Percentiles rank a stretch among this genome's conserved stretches.
These are phyloP conservation scores for Falco cherrug DNA, from an alignment of 2,797 vertebrate species.

Conservation along the genomic window DNA sequence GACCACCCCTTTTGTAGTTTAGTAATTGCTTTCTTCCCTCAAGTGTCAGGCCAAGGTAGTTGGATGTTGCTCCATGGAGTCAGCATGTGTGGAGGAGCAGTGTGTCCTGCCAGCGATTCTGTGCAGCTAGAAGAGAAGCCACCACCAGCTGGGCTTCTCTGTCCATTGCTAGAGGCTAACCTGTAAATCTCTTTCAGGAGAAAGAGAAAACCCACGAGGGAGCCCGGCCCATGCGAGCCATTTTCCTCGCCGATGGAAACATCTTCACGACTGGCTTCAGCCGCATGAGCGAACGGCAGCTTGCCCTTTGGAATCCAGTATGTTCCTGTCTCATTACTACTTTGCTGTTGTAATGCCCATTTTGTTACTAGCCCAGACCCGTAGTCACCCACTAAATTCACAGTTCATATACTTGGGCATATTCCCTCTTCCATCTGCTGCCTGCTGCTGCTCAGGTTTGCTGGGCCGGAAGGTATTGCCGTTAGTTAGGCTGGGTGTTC, in stretches of 20 bases:
- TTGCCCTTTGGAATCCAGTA: constrained; percentile 94
- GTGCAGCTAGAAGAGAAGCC: background rate
- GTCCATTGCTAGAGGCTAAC: background rate
- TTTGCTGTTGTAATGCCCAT: fast-evolving
- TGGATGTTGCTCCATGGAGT: background rate
- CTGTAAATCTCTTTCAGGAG: constrained; percentile 79
- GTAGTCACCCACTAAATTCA: background rate
- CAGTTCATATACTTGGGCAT: background rate
- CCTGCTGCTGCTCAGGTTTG: background rate
- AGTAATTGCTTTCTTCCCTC: background rate
- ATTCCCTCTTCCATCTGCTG: background rate
- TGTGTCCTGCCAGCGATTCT: background rate
- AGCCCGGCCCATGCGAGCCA: constrained; percentile 93
- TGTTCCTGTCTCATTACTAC: background rate
- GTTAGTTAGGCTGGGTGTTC: background rate
- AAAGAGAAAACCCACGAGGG: constrained; percentile 96
- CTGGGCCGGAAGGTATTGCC: background rate
- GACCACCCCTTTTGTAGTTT: background rate
- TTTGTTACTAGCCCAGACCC: background rate
- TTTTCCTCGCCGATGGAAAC: constrained; percentile 93
- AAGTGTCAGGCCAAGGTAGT: fast-evolving
- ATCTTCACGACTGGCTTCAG: constrained; percentile 97
- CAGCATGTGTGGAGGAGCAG: fast-evolving
- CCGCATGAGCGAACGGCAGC: constrained; percentile 96
- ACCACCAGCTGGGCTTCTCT: background rate